Evolutionary conservation across 2,113 vertebrate species (phyloP), one percentile per base, ranked within the genome.

Genomic region (rat (Rattus norvegicus)): DNA sequence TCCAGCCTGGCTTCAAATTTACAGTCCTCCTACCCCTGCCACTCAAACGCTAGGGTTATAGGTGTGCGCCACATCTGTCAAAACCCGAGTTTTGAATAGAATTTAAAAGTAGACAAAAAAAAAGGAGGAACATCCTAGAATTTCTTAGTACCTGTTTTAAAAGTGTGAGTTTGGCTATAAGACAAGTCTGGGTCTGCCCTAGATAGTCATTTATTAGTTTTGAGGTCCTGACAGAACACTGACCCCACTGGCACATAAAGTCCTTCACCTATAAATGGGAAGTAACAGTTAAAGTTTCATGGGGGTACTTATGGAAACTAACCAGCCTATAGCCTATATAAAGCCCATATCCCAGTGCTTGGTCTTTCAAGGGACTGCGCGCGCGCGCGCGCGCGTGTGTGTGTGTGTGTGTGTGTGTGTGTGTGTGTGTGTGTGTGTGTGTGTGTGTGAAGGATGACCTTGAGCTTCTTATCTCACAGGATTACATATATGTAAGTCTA

Each of bases 21-120:
- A 87, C 30, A 88, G 52, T 8, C 33, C 8, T 54, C 65, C 85
- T 54, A 28, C 30, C 20, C 52, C 85, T 69, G 30, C 30, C 43
- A 70, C 20, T 49, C 20, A 70, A 70, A 49, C 70, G 47, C 33
- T 70, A 5, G 47, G 20, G n/a, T n/a, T 36, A 69, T 47, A 52
- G 43, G 30, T 69, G 47, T 87, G 19, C 30, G 16, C 63, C 63
- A 70, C 33, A 54, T 33, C 47, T n/a, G 65, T 14, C 19, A 22
- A 69, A 65, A 69, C 30, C 33, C 10, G n/a, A 90, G 75, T 59
- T 88, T 72, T 92, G 67, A 87, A 80, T 94, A 92, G 43, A 83
- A 91, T 93, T 73, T 77, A 83, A n/a, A 93, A 77, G 70, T 59
- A 72, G 47, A 47, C 67, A 91, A 54, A 54, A 72, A 39, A 83